Evolutionary conservation across 2,113 vertebrate species (phyloP), one percentile per base, ranked within the genome.

Genomic region (Patagioenas fasciata): DNA sequence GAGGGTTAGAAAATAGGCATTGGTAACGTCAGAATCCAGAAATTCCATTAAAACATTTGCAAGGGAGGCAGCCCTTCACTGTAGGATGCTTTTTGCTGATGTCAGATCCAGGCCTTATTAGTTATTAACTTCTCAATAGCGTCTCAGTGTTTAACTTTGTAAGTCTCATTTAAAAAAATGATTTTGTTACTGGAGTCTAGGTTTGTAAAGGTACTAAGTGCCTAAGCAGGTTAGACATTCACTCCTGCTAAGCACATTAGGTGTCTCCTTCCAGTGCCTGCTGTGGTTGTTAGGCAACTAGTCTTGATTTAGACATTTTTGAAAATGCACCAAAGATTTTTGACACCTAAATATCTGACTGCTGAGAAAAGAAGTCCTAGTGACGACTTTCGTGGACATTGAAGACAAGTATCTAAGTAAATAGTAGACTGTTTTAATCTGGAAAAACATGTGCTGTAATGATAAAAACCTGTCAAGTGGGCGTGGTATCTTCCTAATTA

Each of bases 251-350:
- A 78, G 80, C 36, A 47, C 1, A 5, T 29, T 56, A 80, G 77
- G 69, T 81, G 53, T 57, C 56, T 81, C 2, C 65, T 89, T 78
- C 56, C 58, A 83, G 50, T 13, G 69, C 61, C 38, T 60, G 61
- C 57, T n/a, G 69, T 69, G 73, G 84, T 91, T 91, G 80, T 94
- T 84, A 91, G 83, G 91, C 91, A 92, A 74, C 94, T 81, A 60
- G 77, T 34, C 86, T 92, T 73, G 71, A 92, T 91, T 81, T 81
- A 87, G 73, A 89, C 14, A 47, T 31, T 93, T 89, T 61, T 77
- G 85, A 88, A 93, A 82, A 85, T 6, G 40, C 32, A 95, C 58
- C 51, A 72, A 67, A 56, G 11, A 16, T 80, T 94, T 95, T 67
- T 91, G 69, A 83, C 83, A 86, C 69, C 86, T 91, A 82, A 79